A percentile compares a stretch with the other conserved stretches of the same genome.
Evolutionary conservation across 2,113 vertebrate species (phyloP).

Genomic region (Micronycteris hirsuta): DNA sequence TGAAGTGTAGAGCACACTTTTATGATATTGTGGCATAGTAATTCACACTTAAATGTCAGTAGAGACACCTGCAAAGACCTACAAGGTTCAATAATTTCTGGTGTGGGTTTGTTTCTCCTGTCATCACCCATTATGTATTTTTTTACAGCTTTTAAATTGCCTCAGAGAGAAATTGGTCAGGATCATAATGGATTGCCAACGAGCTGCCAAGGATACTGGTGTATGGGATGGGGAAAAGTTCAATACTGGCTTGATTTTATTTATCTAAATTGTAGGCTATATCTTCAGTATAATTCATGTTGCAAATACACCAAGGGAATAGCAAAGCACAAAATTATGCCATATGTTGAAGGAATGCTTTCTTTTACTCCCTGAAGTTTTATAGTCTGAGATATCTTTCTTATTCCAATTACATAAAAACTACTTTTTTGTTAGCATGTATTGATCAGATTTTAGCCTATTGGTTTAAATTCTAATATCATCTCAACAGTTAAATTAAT

Average conservation of each 20-base stretch:
- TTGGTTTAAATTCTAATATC: slow-evolving; percentile 27
- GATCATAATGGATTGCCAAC: slow-evolving; percentile 68
- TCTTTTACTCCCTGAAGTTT: slow-evolving; percentile 47
- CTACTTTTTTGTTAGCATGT: not conserved
- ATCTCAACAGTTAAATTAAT: slow-evolving; percentile 26
- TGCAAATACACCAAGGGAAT: slow-evolving; percentile 57
- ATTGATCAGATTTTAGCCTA: slow-evolving; percentile 47
- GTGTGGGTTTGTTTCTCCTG: slow-evolving; percentile 75
- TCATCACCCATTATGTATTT: slow-evolving; percentile 70
- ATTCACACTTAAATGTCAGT: slow-evolving; percentile 76
- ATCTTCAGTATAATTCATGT: slow-evolving; percentile 63
- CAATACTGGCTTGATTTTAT: slow-evolving; percentile 73
- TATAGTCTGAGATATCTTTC: slow-evolving; percentile 7
- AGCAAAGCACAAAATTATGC: slow-evolving; percentile 57
- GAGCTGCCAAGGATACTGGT: slow-evolving; percentile 63
- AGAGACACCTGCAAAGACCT: slow-evolving; percentile 67
- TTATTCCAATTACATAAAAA: slow-evolving; percentile 48
- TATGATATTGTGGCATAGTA: slow-evolving; percentile 73
- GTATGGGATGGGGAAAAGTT: slow-evolving; percentile 60
- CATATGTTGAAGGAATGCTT: slow-evolving; percentile 40
- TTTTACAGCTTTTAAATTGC: slow-evolving; percentile 78
- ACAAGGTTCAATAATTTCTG: slow-evolving; percentile 76
- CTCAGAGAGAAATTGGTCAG: slow-evolving; percentile 65
- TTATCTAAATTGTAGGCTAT: slow-evolving; percentile 68
- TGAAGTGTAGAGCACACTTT: slow-evolving; percentile 69